Conservation (phyloP, 2,113 vertebrate species). For the Psilopogon haemacephalus region DNA sequence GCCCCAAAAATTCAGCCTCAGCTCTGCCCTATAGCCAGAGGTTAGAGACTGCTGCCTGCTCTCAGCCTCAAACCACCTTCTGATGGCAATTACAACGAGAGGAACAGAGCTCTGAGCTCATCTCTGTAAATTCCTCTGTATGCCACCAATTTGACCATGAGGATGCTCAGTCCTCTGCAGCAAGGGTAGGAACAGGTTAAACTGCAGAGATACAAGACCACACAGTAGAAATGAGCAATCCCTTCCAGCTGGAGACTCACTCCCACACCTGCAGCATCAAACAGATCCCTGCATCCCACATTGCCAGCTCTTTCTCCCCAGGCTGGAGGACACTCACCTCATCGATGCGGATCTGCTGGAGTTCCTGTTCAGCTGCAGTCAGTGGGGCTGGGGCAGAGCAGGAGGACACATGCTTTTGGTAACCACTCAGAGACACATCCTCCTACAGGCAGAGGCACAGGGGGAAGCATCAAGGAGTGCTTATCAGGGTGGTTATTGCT, state of each 20-base stretch:
- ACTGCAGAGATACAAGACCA: neutral
- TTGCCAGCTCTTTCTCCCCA: neutral
- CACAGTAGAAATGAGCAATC: rapidly evolving
- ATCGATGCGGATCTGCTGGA: constrained; percentile 92
- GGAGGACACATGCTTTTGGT: constrained; percentile 89
- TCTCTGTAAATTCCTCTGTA: neutral
- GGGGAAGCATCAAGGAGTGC: neutral
- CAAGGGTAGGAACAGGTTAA: neutral
- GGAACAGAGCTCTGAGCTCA: neutral
- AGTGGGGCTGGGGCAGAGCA: constrained; percentile 87
- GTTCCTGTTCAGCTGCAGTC: constrained; percentile 89
- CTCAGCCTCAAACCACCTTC: neutral
- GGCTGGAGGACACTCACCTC: constrained; percentile 76
- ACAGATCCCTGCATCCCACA: neutral
- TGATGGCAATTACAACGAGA: neutral
- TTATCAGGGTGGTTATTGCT: rapidly evolving
- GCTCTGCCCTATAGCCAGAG: neutral
- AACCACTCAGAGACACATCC: constrained; percentile 91
- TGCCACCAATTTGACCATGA: neutral
- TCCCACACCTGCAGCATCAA: neutral
- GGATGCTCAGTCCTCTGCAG: neutral
- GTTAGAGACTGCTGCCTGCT: neutral
- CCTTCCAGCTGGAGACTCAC: neutral
- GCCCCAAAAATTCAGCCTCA: neutral
- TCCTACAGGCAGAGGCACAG: constrained; percentile 77